Evolutionary conservation across 2,797 vertebrate genomes (phyloP).

Genomic region (Coluber constrictor): DNA sequence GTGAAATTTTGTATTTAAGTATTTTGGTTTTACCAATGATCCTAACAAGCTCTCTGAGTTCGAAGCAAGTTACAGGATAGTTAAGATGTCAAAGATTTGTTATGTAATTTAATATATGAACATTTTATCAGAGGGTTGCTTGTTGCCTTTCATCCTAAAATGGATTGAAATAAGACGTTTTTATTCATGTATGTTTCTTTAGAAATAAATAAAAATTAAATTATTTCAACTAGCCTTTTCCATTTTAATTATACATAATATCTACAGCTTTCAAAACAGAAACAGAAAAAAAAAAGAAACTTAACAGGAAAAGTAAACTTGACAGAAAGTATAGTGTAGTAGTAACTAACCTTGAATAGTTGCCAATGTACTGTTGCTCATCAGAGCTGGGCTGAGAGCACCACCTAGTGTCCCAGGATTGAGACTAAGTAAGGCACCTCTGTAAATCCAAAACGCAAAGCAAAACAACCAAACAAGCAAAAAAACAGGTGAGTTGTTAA

Average conservation of each 20-base stretch:
- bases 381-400: constrained; percentile 90
- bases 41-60: neutral
- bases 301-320: neutral
- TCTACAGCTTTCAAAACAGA: neutral
- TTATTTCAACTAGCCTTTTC: neutral
- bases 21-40: neutral
- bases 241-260: neutral
- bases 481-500: neutral
- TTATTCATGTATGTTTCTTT: neutral
- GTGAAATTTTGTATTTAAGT: neutral
- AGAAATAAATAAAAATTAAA: neutral
- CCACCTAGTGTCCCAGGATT: constrained; percentile 87
- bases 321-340: neutral
- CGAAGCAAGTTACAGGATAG: neutral
- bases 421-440: constrained; percentile 94
- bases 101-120: neutral
- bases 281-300: neutral
- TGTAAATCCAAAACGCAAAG: constrained; percentile 64
- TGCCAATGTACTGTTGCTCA: constrained; percentile 98
- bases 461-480: neutral
- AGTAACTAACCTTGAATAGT: constrained; percentile 93
- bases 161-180: neutral
- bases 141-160: neutral
- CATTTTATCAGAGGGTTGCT: neutral
- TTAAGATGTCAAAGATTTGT: neutral